A percentile compares a stretch with the other conserved stretches of the same genome.
Evolutionary conservation across 1,140 invertebrate species (phyloP).

Genomic region (Heliconius himera): DNA sequence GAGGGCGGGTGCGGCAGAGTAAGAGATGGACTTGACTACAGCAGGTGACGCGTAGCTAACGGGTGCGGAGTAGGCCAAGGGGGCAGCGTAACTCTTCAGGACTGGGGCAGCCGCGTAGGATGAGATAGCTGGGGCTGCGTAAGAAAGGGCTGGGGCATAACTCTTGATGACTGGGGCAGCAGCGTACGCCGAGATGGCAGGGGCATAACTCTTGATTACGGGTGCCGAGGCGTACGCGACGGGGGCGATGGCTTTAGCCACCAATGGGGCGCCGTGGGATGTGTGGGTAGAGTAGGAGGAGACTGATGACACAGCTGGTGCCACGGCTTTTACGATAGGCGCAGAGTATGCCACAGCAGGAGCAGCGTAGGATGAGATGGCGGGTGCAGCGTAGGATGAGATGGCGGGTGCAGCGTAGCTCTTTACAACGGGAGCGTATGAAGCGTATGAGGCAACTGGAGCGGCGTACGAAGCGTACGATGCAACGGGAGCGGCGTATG

Average conservation of each 20-base stretch:
- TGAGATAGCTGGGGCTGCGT: conserved; percentile 41
- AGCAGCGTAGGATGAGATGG: conserved; percentile 47
- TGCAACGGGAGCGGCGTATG: conserved; percentile 45
- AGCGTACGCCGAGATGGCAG: conserved; percentile 31
- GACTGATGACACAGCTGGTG: conserved; percentile 64
- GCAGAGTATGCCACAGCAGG: conserved; percentile 52
- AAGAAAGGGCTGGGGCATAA: conserved; percentile 40
- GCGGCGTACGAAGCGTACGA: conserved; percentile 46
- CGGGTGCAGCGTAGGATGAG: conserved; percentile 52
- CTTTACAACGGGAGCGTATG: conserved; percentile 1
- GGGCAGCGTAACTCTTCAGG: conserved; percentile 33
- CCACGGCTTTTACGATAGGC: conserved; percentile 57
- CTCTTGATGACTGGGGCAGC: conserved; percentile 37
- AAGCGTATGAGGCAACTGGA: conserved; percentile 44
- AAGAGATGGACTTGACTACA: conserved; percentile 46
- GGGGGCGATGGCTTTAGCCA: conserved; percentile 55
- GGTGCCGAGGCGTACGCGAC: conserved; percentile 36
- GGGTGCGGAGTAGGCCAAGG: conserved; percentile 40
- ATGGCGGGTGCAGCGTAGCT: conserved; percentile 52
- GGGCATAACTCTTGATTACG: conserved; percentile 22
- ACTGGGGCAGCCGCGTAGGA: conserved; percentile 38
- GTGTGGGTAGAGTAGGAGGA: conserved; percentile 67
- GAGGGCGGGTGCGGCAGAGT: conserved; percentile 52
- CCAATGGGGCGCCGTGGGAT: conserved; percentile 55
- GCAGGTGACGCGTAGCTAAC: conserved; percentile 47